Evolutionary conservation across 2,113 vertebrate species (phyloP).

Genomic region (Gymnarchus niloticus): DNA sequence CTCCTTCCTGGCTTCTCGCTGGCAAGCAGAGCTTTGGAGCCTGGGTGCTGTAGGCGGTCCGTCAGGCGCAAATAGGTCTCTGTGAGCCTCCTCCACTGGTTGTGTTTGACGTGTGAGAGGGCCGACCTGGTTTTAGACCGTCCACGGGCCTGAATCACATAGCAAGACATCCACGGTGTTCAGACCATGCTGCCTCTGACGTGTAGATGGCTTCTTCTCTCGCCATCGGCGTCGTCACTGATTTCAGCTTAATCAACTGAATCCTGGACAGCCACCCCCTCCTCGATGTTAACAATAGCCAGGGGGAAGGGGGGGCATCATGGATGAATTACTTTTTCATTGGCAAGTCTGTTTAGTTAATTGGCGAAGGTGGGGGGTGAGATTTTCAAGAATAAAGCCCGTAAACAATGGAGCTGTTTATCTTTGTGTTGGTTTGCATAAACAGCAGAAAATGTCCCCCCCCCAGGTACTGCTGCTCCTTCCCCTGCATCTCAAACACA

Average conservation of each 20-base stretch:
- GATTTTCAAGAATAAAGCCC: neutral
- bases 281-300: neutral
- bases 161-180: too few species aligned
- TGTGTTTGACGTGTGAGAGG: too few species aligned
- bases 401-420: neutral
- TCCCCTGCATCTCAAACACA: neutral
- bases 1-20: too few species aligned
- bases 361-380: neutral
- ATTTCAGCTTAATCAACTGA: conserved; percentile 9
- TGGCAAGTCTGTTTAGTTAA: neutral
- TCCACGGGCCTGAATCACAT: too few species aligned
- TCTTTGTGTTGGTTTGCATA: neutral
- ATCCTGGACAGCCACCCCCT: conserved; percentile 17
- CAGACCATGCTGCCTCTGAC: too few species aligned
- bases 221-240: neutral
- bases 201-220: too few species aligned
- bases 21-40: too few species aligned
- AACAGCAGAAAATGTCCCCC: neutral
- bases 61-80: too few species aligned
- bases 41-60: too few species aligned
- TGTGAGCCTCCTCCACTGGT: too few species aligned
- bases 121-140: too few species aligned
- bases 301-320: neutral
- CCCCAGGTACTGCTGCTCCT: neutral
- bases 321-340: conserved; percentile 5